Base-by-base conservation (phyloP, 2,113 vertebrate species). In the Emberiza fucata region DNA sequence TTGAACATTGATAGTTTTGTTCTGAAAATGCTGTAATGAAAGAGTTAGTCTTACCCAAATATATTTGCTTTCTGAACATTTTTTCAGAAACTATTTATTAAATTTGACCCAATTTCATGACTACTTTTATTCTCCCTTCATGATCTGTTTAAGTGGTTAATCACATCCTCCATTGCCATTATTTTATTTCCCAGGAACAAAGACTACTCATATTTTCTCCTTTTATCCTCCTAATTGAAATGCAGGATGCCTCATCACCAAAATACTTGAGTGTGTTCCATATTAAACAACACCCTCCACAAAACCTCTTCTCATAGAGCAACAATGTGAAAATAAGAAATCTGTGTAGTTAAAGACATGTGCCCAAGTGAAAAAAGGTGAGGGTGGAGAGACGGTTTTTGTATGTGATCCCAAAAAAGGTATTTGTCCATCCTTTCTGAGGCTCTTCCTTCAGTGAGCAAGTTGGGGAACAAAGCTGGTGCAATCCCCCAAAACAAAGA, bases 111-210 rank as follows among this genome's bases (percentile, higher is more conserved):
- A 83, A 81, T 92, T 88, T 77, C 47, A 88, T 92, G 83, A 70
- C 82, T 80, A 61, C n/a, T 91, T 94, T 45, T 57, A 22, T 79
- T 93, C 68, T 88, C 28, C 37, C 25, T 77, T 85, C 61, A 50
- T 27, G 48, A 81, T 76, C 25, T 53, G 48, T 85, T 89, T 77
- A 92, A 89, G 84, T 87, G 69, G 66, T 94, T 92, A 93, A 92
- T 91, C 84, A 87, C 42, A 39, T 92, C 89, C 63, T 89, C 66
- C 66, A n/a, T 61, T 92, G 86, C 73, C 66, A 68, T 77, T 82
- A 85, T 92, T 92, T 91, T 95, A 57, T 91, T 92, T 75, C 70
- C 53, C 66, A 76, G 63, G 81, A 82, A 95, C 78, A 90, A 92
- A 89, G 78, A 87, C 53, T 69, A 81, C 72, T 92, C n/a, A 12